Evolutionary conservation across 2,113 vertebrate genomes (phyloP).

Genomic region (Phalacrocorax brasilianus): DNA sequence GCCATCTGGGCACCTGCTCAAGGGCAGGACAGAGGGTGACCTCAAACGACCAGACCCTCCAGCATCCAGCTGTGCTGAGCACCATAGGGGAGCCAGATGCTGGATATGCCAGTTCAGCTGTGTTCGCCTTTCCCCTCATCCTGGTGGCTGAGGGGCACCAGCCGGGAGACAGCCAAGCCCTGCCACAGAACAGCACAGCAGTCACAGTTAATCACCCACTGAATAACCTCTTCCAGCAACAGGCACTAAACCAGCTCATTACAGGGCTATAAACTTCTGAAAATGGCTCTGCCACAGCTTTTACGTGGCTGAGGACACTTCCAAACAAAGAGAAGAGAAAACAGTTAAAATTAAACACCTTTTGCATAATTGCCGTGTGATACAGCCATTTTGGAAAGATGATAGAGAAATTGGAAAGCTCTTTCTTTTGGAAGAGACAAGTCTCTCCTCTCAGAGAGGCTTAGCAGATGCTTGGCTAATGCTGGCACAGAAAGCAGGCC

Average conservation of each 20-base stretch:
- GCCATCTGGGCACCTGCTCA: background rate
- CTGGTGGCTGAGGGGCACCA: background rate
- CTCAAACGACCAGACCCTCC: background rate
- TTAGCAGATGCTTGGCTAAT: background rate
- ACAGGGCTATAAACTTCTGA: background rate
- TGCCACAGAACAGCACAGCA: background rate
- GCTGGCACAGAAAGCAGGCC: background rate
- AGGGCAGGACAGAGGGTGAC: background rate
- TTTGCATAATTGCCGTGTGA: background rate
- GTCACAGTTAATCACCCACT: background rate
- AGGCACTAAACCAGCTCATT: background rate
- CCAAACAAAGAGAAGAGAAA: background rate
- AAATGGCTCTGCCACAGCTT: constrained; percentile 23
- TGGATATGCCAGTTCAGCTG: background rate
- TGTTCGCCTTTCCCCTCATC: background rate
- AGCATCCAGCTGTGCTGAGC: background rate
- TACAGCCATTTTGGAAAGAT: background rate
- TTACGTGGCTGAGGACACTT: background rate
- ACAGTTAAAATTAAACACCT: background rate
- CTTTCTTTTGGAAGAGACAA: background rate
- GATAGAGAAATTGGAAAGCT: background rate
- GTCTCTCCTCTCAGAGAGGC: background rate
- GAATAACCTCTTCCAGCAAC: background rate
- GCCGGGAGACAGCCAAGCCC: background rate
- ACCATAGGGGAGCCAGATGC: accelerated